These are phyloP conservation scores for Nymphalis c-album DNA, from an alignment of 2,888 invertebrate genomes.

Conservation along the genomic window DNA sequence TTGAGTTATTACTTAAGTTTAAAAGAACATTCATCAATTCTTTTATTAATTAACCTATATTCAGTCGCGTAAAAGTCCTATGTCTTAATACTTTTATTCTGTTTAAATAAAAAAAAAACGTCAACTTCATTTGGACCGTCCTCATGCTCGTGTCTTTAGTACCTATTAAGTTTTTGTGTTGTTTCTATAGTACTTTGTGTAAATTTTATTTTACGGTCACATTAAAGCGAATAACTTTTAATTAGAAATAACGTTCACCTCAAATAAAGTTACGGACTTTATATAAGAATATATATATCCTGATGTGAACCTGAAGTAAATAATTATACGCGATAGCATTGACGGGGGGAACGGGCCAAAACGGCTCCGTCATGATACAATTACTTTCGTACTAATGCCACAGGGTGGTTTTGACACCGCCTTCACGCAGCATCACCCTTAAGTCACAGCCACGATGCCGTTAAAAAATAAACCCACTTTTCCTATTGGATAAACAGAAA, in stretches of 20 bases:
- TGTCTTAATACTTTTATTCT: constrained; percentile 26
- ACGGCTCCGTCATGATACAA: constrained; percentile 60
- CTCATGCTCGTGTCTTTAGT: constrained; percentile 28
- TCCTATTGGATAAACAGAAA: constrained; percentile 24
- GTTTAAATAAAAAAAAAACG: constrained; percentile 27
- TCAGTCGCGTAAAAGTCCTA: constrained; percentile 26
- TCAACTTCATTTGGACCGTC: constrained; percentile 26
- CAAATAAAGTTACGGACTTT: not conserved
- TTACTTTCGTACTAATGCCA: constrained; percentile 51
- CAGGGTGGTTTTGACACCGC: constrained; percentile 52
- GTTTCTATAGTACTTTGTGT: constrained; percentile 26
- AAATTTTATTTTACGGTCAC: constrained; percentile 25
- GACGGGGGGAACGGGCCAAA: constrained; percentile 44
- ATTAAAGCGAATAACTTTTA: constrained; percentile 21
- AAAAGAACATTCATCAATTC: constrained; percentile 5
- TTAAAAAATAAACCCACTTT: constrained; percentile 24
- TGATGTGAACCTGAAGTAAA: constrained; percentile 36
- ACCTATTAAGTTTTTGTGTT: constrained; percentile 33
- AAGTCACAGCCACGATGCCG: constrained; percentile 16
- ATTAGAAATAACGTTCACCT: constrained; percentile 12
- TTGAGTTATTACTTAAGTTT: too few species aligned
- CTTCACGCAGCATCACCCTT: constrained; percentile 12
- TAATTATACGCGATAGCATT: constrained; percentile 48
- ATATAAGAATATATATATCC: not conserved
- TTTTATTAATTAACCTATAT: constrained; percentile 33